Percentiles rank a stretch among this genome's conserved stretches.
Evolutionary conservation across 2,888 invertebrate species (phyloP).

Genomic region (Aporophyla lueneburgensis): DNA sequence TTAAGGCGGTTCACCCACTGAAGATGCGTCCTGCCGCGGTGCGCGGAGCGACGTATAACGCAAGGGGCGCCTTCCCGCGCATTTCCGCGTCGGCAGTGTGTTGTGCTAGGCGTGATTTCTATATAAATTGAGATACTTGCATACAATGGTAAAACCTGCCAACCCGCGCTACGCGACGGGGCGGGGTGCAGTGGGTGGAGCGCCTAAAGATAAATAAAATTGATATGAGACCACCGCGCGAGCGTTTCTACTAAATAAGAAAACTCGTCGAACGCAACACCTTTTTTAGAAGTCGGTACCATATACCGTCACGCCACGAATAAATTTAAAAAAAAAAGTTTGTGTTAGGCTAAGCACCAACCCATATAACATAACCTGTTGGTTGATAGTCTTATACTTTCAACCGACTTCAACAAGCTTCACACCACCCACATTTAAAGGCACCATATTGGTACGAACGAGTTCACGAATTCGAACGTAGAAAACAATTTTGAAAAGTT

Average conservation of each 20-base stretch:
- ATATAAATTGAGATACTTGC: too few relatives aligned
- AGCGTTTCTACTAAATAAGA: neutral
- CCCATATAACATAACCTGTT: neutral
- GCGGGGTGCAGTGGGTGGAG: too few relatives aligned
- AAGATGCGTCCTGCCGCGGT: too few relatives aligned
- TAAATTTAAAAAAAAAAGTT: too few relatives aligned
- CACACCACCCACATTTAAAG: neutral
- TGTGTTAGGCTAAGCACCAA: neutral
- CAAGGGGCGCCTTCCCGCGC: too few relatives aligned
- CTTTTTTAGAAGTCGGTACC: neutral
- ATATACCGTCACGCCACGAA: neutral
- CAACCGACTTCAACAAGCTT: neutral
- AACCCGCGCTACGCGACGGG: too few relatives aligned
- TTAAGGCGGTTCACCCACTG: too few relatives aligned
- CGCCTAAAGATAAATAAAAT: neutral
- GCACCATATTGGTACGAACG: neutral
- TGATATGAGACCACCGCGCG: neutral
- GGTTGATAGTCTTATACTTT: neutral
- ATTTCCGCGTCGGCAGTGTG: too few relatives aligned
- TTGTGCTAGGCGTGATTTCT: too few relatives aligned
- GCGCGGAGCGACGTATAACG: too few relatives aligned
- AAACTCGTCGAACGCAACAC: neutral
- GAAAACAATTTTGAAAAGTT: slow-evolving; percentile 5
- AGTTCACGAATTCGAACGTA: neutral
- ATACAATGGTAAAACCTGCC: too few relatives aligned